phyloP scores from a whole-genome alignment of 2,113 vertebrate species.

The Xiphophorus maculatus region DNA sequence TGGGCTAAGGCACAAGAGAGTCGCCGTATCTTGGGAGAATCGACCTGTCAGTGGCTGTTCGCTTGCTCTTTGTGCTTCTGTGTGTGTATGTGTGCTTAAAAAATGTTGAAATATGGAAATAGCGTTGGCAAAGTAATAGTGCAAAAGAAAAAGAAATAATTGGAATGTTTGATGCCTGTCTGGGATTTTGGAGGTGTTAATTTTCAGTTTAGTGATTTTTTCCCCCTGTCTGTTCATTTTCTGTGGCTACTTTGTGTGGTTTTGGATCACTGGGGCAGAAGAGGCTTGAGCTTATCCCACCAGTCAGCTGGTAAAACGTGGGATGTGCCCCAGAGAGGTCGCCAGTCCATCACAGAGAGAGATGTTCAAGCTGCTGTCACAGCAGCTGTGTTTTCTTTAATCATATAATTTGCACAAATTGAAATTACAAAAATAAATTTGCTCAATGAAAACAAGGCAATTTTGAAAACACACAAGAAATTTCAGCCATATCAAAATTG shows the following conservation, averaged over 20 bases:
- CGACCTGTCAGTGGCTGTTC: conserved; percentile 44
- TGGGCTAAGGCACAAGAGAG: conserved; percentile 49
- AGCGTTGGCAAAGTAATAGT: not conserved
- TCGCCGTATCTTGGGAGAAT: conserved; percentile 47
- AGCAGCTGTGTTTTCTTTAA: not conserved
- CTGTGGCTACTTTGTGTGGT: not conserved
- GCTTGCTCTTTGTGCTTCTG: not conserved
- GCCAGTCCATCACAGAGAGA: not conserved
- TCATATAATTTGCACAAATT: too few relatives aligned
- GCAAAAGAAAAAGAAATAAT: not conserved
- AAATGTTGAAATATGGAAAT: not conserved
- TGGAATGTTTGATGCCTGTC: not conserved
- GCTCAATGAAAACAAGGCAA: too few relatives aligned
- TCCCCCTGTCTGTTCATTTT: not conserved
- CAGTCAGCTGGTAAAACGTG: not conserved
- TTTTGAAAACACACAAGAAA: too few relatives aligned
- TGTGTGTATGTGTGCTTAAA: not conserved
- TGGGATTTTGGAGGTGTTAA: not conserved
- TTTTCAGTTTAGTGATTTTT: not conserved
- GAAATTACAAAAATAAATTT: too few relatives aligned
- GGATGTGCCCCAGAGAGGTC: not conserved
- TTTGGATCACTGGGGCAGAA: too few relatives aligned
- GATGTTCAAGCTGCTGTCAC: not conserved
- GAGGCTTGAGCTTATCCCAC: not conserved
- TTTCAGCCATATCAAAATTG: too few relatives aligned